These are phyloP conservation scores for Lasioglossum leucozonium DNA, from an alignment of 2,888 invertebrate genomes.

Conservation along the genomic window DNA sequence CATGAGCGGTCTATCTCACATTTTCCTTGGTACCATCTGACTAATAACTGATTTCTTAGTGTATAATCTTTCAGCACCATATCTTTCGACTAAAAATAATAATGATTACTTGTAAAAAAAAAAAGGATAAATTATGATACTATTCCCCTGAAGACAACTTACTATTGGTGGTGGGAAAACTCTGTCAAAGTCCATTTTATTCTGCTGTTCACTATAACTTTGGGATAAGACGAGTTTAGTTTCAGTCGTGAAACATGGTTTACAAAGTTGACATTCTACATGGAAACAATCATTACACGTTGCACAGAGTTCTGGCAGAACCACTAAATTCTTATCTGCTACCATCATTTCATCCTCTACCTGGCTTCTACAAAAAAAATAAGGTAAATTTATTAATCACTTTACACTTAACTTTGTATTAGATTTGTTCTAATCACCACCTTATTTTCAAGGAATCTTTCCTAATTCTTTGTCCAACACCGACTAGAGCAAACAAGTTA, in stretches of 20 bases:
- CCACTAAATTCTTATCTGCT: conserved; percentile 92
- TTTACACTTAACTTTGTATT: neutral
- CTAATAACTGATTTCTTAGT: conserved; percentile 90
- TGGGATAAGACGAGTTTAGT: conserved; percentile 87
- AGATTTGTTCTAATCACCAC: conserved; percentile 78
- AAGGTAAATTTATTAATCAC: neutral
- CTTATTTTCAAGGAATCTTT: conserved; percentile 83
- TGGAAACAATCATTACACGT: conserved; percentile 88
- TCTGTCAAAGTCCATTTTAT: conserved; percentile 92
- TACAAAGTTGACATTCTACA: conserved; percentile 91
- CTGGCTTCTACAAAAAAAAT: conserved; percentile 39
- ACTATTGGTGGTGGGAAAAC: conserved; percentile 92
- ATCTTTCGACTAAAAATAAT: conserved; percentile 80
- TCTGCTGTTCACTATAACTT: conserved; percentile 93
- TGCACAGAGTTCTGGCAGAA: conserved; percentile 89
- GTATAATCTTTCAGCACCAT: conserved; percentile 86
- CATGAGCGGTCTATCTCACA: conserved; percentile 92
- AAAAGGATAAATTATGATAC: neutral
- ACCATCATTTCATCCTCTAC: conserved; percentile 88
- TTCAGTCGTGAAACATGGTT: conserved; percentile 89
- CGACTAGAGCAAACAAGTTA: conserved; percentile 92
- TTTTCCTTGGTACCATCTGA: conserved; percentile 95
- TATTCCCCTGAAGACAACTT: conserved; percentile 54
- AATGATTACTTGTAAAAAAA: conserved; percentile 13
- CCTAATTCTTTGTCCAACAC: conserved; percentile 87